Percentiles rank a stretch among this genome's conserved stretches.
These are phyloP conservation scores for Leptodactylus fallax DNA, from an alignment of 2,797 vertebrate species.

Conservation along the genomic window DNA sequence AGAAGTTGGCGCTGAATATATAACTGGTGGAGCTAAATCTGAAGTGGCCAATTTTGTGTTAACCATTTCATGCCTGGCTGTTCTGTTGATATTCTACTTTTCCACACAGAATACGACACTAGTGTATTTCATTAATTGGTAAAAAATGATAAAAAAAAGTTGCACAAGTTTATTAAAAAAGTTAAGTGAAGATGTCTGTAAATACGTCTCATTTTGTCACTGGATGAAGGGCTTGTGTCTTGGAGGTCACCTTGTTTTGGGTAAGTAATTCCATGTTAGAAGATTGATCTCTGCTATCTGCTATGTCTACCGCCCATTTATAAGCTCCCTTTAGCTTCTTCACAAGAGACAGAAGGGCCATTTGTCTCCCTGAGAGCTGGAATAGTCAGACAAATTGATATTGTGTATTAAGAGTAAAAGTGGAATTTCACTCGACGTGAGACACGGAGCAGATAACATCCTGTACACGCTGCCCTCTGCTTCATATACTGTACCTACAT, in stretches of 20 bases:
- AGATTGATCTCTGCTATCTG: conserved; percentile 49
- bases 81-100: no score
- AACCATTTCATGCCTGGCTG: no score
- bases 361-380: conserved; percentile 41
- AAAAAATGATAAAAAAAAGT: no score
- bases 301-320: conserved; percentile 18
- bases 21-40: no score
- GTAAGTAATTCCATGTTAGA: conserved; percentile 34
- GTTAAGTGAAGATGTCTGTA: no score
- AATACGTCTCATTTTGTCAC: not conserved
- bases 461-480: not conserved
- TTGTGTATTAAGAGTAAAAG: conserved; percentile 21
- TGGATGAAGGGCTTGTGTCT: not conserved
- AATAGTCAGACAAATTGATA: conserved; percentile 45
- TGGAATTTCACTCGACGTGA: not conserved
- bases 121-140: no score
- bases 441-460: not conserved
- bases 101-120: no score
- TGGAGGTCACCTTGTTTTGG: conserved; percentile 41
- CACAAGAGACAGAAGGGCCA: conserved; percentile 1
- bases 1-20: no score
- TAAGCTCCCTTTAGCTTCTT: conserved; percentile 29
- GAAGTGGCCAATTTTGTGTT: no score
- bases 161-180: no score
- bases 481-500: no score